These are phyloP conservation scores for Dipus sagitta DNA, from an alignment of 2,797 vertebrate species.

Conservation along the genomic window DNA sequence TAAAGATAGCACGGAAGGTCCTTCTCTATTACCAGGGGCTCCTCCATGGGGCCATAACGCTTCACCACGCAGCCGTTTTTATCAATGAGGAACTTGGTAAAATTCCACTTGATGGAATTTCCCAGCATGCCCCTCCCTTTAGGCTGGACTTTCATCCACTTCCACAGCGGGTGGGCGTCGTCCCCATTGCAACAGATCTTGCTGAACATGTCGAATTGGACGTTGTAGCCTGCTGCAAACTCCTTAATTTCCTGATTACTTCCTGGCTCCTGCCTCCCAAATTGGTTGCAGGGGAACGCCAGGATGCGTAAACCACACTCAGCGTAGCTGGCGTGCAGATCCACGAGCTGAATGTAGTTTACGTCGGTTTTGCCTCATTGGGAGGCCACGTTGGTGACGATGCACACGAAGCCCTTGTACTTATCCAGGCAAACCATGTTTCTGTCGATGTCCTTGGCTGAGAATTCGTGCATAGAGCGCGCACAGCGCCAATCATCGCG, in stretches of 20 bases:
- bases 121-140: constrained; percentile 91
- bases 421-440: constrained; percentile 92
- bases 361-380: constrained; percentile 97
- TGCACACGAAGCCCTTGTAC: constrained; percentile 94
- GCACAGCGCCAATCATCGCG: constrained; percentile 91
- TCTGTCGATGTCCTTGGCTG: constrained; percentile 94
- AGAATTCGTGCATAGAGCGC: constrained; percentile 94
- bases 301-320: constrained; percentile 98
- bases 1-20: constrained; percentile 93
- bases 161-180: constrained; percentile 95
- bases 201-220: constrained; percentile 94
- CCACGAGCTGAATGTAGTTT: constrained; percentile 98
- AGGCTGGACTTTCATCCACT: constrained; percentile 97
- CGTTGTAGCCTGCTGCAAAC: constrained; percentile 92
- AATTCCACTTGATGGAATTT: constrained; percentile 97
- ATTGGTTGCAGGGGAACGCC: constrained; percentile 98
- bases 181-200: constrained; percentile 96
- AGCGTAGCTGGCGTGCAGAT: constrained; percentile 93
- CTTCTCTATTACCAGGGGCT: constrained; percentile 94
- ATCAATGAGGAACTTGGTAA: constrained; percentile 98
- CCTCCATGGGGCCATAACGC: constrained; percentile 94
- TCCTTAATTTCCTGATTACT: constrained; percentile 92
- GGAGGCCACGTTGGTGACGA: constrained; percentile 97
- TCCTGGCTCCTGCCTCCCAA: constrained; percentile 97
- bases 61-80: constrained; percentile 95